Evolutionary conservation across 2,888 invertebrate species (phyloP).

Genomic region (Sialis lutaria): DNA sequence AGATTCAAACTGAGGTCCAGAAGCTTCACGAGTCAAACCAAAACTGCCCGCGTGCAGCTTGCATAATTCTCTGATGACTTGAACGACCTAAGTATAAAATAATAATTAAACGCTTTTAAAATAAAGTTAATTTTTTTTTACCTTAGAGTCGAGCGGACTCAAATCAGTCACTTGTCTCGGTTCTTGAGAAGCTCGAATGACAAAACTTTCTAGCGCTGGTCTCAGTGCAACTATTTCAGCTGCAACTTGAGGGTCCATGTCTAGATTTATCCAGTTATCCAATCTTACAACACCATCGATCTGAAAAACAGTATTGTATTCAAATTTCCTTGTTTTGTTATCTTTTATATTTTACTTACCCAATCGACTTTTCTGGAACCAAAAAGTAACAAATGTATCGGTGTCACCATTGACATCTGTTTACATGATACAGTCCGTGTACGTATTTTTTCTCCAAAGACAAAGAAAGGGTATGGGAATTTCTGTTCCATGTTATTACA

Average conservation of each 20-base stretch:
- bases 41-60: conserved; percentile 59
- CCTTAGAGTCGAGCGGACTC: conserved; percentile 42
- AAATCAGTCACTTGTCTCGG: conserved; percentile 61
- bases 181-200: conserved; percentile 60
- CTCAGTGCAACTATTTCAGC: conserved; percentile 70
- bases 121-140: conserved; percentile 17
- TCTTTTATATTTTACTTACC: conserved; percentile 21
- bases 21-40: conserved; percentile 27
- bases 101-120: background rate
- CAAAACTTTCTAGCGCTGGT: conserved; percentile 73
- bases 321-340: background rate
- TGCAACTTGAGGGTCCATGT: conserved; percentile 64
- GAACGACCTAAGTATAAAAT: conserved; percentile 34
- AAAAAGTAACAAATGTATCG: conserved; percentile 81
- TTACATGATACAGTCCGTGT: conserved; percentile 92
- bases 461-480: conserved; percentile 89
- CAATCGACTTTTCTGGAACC: conserved; percentile 74
- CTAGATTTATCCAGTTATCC: conserved; percentile 88
- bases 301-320: conserved; percentile 16
- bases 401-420: conserved; percentile 85
- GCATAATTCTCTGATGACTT: conserved; percentile 57
- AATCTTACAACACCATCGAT: conserved; percentile 58
- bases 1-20: conserved; percentile 30
- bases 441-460: conserved; percentile 96
- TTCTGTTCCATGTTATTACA: conserved; percentile 66